Evolutionary conservation across 2,888 invertebrate genomes (phyloP).

Genomic region (Zhuqinia jingwanae): DNA sequence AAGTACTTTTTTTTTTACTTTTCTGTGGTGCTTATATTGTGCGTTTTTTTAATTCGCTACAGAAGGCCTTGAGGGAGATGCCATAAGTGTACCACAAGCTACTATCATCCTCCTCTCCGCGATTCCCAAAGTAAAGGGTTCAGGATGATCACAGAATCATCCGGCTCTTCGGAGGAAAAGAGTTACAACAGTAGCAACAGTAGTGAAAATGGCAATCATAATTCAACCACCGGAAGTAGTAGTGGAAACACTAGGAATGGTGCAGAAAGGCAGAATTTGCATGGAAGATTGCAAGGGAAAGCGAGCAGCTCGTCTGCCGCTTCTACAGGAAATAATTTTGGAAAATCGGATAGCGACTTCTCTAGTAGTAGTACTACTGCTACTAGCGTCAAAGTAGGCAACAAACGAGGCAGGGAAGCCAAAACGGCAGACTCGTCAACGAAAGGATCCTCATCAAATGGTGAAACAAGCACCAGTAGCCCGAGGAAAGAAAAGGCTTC

Average conservation of each 20-base stretch:
- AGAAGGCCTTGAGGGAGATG: background rate
- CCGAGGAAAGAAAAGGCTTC: conserved; percentile 58
- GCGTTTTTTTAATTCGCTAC: no score
- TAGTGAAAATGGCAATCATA: conserved; percentile 70
- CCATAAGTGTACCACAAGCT: background rate
- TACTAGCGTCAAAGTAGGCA: conserved; percentile 30
- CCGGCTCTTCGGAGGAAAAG: conserved; percentile 71
- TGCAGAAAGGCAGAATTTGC: conserved; percentile 70
- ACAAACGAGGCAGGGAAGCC: conserved; percentile 66
- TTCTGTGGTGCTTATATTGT: background rate
- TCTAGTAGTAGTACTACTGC: conserved; percentile 52
- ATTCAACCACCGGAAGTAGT: conserved; percentile 70
- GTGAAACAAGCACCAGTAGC: conserved; percentile 46
- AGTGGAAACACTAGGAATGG: conserved; percentile 64
- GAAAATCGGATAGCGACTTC: conserved; percentile 67
- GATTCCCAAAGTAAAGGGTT: conserved; percentile 42
- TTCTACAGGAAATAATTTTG: conserved; percentile 70
- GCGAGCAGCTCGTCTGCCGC: conserved; percentile 61
- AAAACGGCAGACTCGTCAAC: conserved; percentile 35
- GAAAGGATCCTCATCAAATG: conserved; percentile 53
- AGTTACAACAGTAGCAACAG: conserved; percentile 67
- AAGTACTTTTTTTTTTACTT: no score
- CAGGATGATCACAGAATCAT: conserved; percentile 71
- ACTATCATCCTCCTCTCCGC: conserved; percentile 14
- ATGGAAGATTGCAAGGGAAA: conserved; percentile 71